Evolutionary conservation across 2,113 vertebrate species (phyloP).

Genomic region (Carassius carassius): DNA sequence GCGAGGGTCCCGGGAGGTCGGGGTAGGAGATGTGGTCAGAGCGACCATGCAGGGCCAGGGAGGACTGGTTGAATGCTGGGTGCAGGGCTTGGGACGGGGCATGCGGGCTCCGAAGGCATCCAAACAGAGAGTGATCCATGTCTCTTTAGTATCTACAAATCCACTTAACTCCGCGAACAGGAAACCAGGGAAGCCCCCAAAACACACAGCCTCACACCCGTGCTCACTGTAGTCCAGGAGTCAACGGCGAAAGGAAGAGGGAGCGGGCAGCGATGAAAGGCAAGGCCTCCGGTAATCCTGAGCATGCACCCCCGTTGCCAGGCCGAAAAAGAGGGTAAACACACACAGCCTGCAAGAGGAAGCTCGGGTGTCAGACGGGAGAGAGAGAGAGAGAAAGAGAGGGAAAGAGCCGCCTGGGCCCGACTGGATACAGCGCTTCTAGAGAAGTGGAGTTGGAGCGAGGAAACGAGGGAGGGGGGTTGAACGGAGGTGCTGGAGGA

Average conservation of each 20-base stretch:
- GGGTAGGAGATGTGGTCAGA: slow-evolving; percentile 88
- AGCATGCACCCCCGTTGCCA: slow-evolving; percentile 74
- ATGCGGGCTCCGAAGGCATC: slow-evolving; percentile 90
- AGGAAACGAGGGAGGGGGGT: slow-evolving; percentile 79
- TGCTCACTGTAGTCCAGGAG: slow-evolving; percentile 64
- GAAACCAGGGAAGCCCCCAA: not conserved
- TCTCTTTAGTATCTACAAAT: slow-evolving; percentile 69
- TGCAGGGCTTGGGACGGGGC: slow-evolving; percentile 85
- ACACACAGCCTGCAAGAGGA: slow-evolving; percentile 73
- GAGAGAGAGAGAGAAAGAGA: slow-evolving; percentile 63
- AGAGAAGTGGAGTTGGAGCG: slow-evolving; percentile 78
- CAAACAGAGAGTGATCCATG: slow-evolving; percentile 94
- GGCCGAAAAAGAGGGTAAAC: slow-evolving; percentile 72
- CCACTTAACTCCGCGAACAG: slow-evolving; percentile 26
- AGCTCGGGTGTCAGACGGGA: slow-evolving; percentile 76
- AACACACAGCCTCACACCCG: slow-evolving; percentile 45
- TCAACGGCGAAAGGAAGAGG: slow-evolving; percentile 50
- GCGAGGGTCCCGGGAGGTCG: slow-evolving; percentile 81
- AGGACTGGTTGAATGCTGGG: slow-evolving; percentile 83
- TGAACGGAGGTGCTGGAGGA: slow-evolving; percentile 72
- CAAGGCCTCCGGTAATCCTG: slow-evolving; percentile 75
- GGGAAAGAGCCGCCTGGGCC: slow-evolving; percentile 63
- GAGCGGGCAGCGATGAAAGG: slow-evolving; percentile 59
- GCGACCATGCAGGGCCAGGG: slow-evolving; percentile 84
- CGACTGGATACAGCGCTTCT: slow-evolving; percentile 79